Conservation (phyloP, 2,113 vertebrate genomes). For the Uropsilus gracilis region DNA sequence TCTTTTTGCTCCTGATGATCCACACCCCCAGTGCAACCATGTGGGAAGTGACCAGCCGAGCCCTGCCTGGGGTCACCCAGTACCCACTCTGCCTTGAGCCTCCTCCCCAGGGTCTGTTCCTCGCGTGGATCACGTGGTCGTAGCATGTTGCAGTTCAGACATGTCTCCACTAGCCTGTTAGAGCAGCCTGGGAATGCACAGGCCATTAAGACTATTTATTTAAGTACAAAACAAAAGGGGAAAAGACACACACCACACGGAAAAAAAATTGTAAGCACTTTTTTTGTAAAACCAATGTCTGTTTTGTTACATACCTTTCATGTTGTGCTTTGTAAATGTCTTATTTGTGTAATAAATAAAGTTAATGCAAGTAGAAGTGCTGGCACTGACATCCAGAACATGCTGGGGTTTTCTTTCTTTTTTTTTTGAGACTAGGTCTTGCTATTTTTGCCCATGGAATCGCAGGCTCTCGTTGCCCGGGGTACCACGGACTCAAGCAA, state of each 20-base stretch:
- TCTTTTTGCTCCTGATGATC: slow-evolving; percentile 62
- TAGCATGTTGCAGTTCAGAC: slow-evolving; percentile 91
- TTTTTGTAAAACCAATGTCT: slow-evolving; percentile 94
- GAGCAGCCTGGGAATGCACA: slow-evolving; percentile 88
- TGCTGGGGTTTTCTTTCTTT: slow-evolving; percentile 82
- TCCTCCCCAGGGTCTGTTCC: slow-evolving; percentile 80
- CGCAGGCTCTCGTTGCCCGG: too few species aligned
- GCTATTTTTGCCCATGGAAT: too few species aligned
- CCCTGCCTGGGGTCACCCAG: slow-evolving; percentile 66
- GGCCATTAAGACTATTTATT: slow-evolving; percentile 96
- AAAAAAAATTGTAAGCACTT: slow-evolving; percentile 98
- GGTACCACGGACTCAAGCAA: too few species aligned
- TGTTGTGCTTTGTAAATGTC: slow-evolving; percentile 96
- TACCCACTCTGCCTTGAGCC: slow-evolving; percentile 78
- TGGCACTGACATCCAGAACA: slow-evolving; percentile 87
- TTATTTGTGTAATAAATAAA: slow-evolving; percentile 97
- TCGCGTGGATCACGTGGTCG: slow-evolving; percentile 84
- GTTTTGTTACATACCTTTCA: slow-evolving; percentile 96
- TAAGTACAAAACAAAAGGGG: slow-evolving; percentile 86
- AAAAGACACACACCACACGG: slow-evolving; percentile 75
- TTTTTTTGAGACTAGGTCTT: too few species aligned
- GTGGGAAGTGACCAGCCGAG: slow-evolving; percentile 60
- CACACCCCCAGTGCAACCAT: slow-evolving; percentile 53
- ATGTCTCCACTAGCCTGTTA: slow-evolving; percentile 90
- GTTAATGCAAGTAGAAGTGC: slow-evolving; percentile 90